phyloP scores from a whole-genome alignment of 2,797 vertebrate species.

The Cirrhinus molitorella region DNA sequence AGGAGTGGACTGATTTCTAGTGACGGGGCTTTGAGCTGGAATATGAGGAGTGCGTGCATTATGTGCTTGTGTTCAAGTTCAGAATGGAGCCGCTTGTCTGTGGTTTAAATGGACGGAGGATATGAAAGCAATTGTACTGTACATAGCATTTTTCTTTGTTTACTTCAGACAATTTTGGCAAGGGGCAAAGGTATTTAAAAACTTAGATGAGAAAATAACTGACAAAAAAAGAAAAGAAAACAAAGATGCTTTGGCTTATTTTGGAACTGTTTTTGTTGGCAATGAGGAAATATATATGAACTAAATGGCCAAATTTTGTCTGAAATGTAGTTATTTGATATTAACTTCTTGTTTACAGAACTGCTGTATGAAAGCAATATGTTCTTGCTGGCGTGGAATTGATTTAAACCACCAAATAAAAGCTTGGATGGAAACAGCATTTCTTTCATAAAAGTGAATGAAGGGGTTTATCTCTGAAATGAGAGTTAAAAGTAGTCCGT shows the following conservation, averaged over 20 bases:
- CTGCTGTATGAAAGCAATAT: background rate
- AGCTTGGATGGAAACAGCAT: background rate
- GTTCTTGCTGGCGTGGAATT: background rate
- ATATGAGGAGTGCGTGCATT: background rate
- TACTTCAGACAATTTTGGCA: background rate
- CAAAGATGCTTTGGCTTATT: background rate
- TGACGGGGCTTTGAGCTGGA: background rate
- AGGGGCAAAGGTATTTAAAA: background rate
- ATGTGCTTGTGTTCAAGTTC: slow-evolving; percentile 7
- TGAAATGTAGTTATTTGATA: slow-evolving; percentile 5
- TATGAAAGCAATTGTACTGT: background rate
- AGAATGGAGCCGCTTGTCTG: background rate
- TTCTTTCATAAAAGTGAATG: background rate
- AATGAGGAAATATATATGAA: background rate
- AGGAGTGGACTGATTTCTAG: background rate
- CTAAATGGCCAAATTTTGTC: background rate
- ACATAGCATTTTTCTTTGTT: background rate
- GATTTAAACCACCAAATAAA: slow-evolving; percentile 1
- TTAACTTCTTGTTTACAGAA: background rate
- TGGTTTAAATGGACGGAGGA: background rate
- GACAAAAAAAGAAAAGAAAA: background rate
- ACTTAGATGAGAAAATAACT: background rate
- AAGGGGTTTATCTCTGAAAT: background rate
- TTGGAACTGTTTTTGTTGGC: background rate
- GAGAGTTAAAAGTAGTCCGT: background rate